These are phyloP conservation scores for Struthio camelus DNA, from an alignment of 2,113 vertebrate species.

Conservation along the genomic window DNA sequence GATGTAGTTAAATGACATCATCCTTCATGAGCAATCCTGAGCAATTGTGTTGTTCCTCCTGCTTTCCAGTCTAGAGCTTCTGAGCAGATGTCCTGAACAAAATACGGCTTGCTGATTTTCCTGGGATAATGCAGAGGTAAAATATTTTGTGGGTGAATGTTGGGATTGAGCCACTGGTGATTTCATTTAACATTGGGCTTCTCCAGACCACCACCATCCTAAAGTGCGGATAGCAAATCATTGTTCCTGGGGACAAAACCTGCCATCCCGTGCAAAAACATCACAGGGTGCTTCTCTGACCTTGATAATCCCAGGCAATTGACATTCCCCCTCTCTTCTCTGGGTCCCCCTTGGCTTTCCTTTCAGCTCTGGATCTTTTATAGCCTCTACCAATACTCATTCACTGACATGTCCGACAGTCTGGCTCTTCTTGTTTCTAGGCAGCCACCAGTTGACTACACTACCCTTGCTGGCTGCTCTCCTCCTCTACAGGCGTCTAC, in stretches of 20 bases:
- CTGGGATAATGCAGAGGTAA: not conserved
- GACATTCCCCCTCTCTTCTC: not conserved
- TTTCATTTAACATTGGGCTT: not conserved
- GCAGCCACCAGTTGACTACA: not conserved
- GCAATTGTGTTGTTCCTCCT: not conserved
- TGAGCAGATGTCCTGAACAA: not conserved
- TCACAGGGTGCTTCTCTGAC: not conserved
- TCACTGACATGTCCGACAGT: not conserved
- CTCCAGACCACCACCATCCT: not conserved
- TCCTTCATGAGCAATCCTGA: not conserved
- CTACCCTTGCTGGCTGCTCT: not conserved
- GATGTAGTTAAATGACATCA: fast-evolving
- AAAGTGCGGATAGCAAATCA: not conserved
- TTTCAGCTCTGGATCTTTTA: not conserved
- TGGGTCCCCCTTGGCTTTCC: fast-evolving
- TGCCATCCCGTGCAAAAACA: not conserved
- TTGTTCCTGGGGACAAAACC: not conserved
- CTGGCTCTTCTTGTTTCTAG: not conserved
- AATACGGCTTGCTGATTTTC: not conserved
- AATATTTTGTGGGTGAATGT: not conserved
- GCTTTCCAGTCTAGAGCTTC: not conserved
- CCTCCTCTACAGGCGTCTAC: not conserved
- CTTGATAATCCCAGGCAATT: not conserved
- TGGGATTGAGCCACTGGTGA: not conserved
- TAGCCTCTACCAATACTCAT: fast-evolving